Evolutionary conservation across 2,888 invertebrate genomes (phyloP).

Genomic region (Bimastos eiseni): DNA sequence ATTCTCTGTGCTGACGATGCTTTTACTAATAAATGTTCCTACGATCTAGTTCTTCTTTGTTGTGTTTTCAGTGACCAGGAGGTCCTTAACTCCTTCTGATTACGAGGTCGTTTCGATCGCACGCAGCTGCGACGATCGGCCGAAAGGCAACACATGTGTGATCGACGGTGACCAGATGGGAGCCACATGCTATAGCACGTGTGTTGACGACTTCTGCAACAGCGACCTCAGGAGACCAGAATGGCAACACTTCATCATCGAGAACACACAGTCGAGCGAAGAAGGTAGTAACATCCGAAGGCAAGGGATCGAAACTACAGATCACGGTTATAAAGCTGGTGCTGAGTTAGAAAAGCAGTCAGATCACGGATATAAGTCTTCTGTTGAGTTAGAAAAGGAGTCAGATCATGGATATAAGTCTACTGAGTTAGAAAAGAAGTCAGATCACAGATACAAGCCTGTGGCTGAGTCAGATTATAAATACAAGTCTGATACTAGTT

Average conservation of each 20-base stretch:
- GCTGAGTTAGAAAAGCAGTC: too few species aligned
- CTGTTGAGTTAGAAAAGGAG: too few species aligned
- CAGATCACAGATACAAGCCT: too few species aligned
- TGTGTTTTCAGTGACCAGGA: neutral
- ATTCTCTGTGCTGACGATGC: too few species aligned
- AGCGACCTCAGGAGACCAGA: conserved; percentile 15
- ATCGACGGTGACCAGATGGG: neutral
- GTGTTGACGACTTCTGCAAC: conserved; percentile 28
- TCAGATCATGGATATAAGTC: too few species aligned
- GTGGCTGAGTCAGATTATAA: too few species aligned
- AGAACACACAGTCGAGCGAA: neutral
- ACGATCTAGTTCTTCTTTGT: too few species aligned
- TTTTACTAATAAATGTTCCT: too few species aligned
- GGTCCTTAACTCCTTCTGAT: conserved; percentile 10
- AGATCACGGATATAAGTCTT: too few species aligned
- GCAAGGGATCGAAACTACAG: neutral
- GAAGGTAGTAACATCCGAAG: neutral
- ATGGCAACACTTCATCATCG: neutral
- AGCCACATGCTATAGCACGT: conserved; percentile 27
- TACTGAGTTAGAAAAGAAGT: too few species aligned
- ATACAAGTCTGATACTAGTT: too few species aligned
- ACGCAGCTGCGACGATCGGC: conserved; percentile 25
- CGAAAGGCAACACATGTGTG: conserved; percentile 26
- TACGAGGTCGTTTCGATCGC: conserved; percentile 26
- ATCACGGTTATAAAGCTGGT: too few species aligned